Base-by-base conservation (phyloP, 2,797 vertebrate genomes). In the Sebastes melanostomus region DNA sequence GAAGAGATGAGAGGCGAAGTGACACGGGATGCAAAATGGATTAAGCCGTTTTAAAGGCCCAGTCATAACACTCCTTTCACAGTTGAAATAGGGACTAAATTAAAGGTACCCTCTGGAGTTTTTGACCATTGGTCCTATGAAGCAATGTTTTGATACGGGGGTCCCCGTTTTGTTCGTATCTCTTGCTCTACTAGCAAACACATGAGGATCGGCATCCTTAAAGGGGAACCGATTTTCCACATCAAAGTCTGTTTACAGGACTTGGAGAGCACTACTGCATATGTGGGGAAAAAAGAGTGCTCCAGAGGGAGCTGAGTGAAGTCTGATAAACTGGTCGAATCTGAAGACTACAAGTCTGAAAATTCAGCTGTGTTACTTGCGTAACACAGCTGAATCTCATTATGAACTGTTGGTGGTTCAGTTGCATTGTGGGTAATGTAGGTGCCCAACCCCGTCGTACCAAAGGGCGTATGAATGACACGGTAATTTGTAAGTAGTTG, bases 221-320 rank as follows among this genome's bases (percentile, higher is more conserved):
- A 75, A 81, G 22, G 50, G 52, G 50, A 72, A 61, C 3, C 3
- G 2, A 24, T 52, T 74, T 77, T 30, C 59, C 52, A 80, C 78
- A 79, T 86, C 69, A 84, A 81, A 81, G 73, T 84, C 55, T 82
- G 56, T 83, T 79, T 75, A 71, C 75, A 77, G 67, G 78, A 72
- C 30, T 81, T 24, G 27, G 30, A 36, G 60, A 75, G 71, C 4
- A 11, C 11, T 25, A 29, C 69, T 63, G 9, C 69, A 71, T 52
- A 25, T 63, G 27, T 42, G n/a, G 16, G 42, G 38, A 54, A 8
- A 32, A 46, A 54, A 8, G 72, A 38, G 29, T 29, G 11, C 59
- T 88, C 80, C 72, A 54, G 27, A 42, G 42, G 65, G 46, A 75
- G 46, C 58, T 10, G 54, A 56, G 77, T 32, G 52, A 77, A 75